Evolutionary conservation across 2,113 vertebrate species (phyloP).

Genomic region (Delphinapterus leucas): DNA sequence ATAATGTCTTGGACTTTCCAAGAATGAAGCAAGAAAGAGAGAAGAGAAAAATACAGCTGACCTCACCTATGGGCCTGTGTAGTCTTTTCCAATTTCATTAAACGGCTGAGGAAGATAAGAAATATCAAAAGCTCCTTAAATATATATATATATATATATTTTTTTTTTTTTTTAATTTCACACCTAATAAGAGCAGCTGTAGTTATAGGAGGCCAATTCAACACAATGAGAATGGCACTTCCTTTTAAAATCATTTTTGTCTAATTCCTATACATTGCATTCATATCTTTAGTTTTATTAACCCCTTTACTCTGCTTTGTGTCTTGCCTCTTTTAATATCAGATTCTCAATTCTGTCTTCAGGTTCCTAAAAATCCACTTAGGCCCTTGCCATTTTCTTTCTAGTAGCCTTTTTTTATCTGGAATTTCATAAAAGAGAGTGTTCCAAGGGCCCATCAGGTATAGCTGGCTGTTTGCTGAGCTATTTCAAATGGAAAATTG

Average conservation of each 20-base stretch:
- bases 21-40: slow-evolving; percentile 47
- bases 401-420: not conserved
- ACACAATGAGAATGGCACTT: slow-evolving; percentile 46
- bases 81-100: slow-evolving; percentile 72
- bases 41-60: slow-evolving; percentile 53
- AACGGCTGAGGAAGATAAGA: slow-evolving; percentile 53
- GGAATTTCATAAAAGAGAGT: not conserved
- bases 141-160: not conserved
- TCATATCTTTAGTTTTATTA: slow-evolving; percentile 59
- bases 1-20: slow-evolving; percentile 50
- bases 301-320: slow-evolving; percentile 36
- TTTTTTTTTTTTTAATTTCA: slow-evolving; percentile 25
- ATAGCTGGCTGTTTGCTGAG: slow-evolving; percentile 32
- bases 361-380: not conserved
- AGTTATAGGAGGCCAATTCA: slow-evolving; percentile 50
- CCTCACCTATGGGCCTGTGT: slow-evolving; percentile 38
- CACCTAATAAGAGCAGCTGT: slow-evolving; percentile 25
- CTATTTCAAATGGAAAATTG: slow-evolving; percentile 46
- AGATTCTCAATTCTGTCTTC: slow-evolving; percentile 48
- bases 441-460: slow-evolving; percentile 13
- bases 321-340: slow-evolving; percentile 24
- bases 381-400: slow-evolving; percentile 14
- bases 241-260: slow-evolving; percentile 52
- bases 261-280: not conserved
- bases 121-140: slow-evolving; percentile 65